Conservation (phyloP, 1,140 invertebrate species). For the Diuraphis noxia region DNA sequence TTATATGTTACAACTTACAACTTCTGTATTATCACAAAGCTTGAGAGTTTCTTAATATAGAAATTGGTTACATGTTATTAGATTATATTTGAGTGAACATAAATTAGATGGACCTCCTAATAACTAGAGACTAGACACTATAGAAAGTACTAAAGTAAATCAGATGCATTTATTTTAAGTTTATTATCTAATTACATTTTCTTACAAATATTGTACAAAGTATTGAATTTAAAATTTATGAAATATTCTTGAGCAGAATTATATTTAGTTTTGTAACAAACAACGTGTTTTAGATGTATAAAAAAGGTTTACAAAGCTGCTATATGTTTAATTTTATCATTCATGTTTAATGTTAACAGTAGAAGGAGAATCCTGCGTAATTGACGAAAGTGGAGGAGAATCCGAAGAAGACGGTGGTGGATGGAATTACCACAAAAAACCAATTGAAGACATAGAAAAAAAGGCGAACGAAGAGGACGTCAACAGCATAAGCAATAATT, state of each 20-base stretch:
- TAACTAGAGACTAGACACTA: not conserved
- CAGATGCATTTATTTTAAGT: not conserved
- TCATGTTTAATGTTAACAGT: not conserved
- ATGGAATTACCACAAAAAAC: slow-evolving; percentile 56
- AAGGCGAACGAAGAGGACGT: slow-evolving; percentile 63
- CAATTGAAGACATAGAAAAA: slow-evolving; percentile 57
- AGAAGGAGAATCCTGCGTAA: slow-evolving; percentile 44
- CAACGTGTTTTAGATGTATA: not conserved
- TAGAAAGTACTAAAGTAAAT: not conserved
- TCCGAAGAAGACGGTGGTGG: slow-evolving; percentile 38
- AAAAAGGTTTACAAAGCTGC: not conserved
- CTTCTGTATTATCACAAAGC: not conserved
- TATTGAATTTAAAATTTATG: not conserved
- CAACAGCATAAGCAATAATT: slow-evolving; percentile 57
- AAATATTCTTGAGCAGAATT: not conserved
- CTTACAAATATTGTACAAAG: not conserved
- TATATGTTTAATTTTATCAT: not conserved
- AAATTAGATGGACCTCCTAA: not conserved
- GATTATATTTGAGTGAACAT: not conserved
- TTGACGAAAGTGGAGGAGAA: slow-evolving; percentile 53
- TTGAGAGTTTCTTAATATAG: not conserved
- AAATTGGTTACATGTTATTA: not conserved
- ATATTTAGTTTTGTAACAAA: not conserved
- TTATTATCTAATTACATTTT: not conserved
- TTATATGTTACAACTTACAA: not conserved